Evolutionary conservation across 2,113 vertebrate species (phyloP), one percentile per base, ranked within the genome.

Genomic region (Burhinus oedicnemus): DNA sequence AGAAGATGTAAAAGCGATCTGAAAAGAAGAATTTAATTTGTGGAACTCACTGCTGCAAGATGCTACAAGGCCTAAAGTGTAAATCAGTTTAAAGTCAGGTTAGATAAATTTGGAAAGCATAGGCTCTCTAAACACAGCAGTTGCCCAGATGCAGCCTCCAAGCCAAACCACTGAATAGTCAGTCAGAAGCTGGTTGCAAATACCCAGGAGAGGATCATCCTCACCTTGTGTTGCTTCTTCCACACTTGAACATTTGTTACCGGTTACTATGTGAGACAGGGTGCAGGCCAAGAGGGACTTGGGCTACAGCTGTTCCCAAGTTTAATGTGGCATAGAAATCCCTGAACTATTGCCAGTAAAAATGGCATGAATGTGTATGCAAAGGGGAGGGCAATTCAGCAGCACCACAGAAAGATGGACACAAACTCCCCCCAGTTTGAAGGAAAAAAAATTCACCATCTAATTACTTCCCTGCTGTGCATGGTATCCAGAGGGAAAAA

Each of bases 301-400:
- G 15, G 82, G 42, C 29, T 52, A 87, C 81, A 87, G 82, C 45
- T 90, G 69, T 49, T 58, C 29, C 38, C 30, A 44, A 12, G 5
- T 62, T 81, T 84, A 91, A 84, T 2, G 15, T 3, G 58, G 51
- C 77, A 87, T 13, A 87, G 52, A 81, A 91, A 80, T 32, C 52
- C 58, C 62, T 75, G n/a, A 92, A 36, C 17, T 64, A 8, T 0
- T 76, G 57, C 57, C 61, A 86, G 25, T 42, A 64, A 29, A 77
- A 76, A 38, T 15, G n/a, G 12, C 22, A 76, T 1, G 22, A 68
- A 29, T 0, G 1, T 1, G 3, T 36, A 52, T 12, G 11, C 0
- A 2, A 38, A 68, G 18, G 32, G 47, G 34, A 83, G 49, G 62
- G 34, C 15, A 72, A 52, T 6, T 52, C 57, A 64, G 34, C 57